phyloP scores from a whole-genome alignment of 1,140 invertebrate genomes.

The Thrips palmi region DNA sequence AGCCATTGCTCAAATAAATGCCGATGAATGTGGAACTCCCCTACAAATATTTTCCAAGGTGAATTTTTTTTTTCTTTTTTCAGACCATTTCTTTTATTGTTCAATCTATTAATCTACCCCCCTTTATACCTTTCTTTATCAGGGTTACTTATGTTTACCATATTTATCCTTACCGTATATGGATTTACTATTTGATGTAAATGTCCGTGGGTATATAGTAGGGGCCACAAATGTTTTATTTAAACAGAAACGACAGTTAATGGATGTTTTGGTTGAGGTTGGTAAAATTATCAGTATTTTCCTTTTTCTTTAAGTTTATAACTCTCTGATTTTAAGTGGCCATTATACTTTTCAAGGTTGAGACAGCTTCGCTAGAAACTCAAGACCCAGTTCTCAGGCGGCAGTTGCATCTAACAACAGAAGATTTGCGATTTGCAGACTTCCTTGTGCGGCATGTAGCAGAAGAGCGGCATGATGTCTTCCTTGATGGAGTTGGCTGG shows the following conservation, averaged over 20 bases:
- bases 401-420: constrained; percentile 73
- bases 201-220: constrained; percentile 79
- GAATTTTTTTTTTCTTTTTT: constrained; percentile 18
- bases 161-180: constrained; percentile 92
- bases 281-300: constrained; percentile 15
- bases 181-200: constrained; percentile 74
- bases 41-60: constrained; percentile 73
- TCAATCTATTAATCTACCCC: background rate
- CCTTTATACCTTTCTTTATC: constrained; percentile 14
- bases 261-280: constrained; percentile 85
- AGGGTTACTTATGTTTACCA: constrained; percentile 86
- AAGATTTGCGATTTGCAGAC: constrained; percentile 91
- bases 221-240: constrained; percentile 96
- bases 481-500: constrained; percentile 62
- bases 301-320: constrained; percentile 4
- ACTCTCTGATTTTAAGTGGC: constrained; percentile 8
- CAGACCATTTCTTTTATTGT: background rate
- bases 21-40: constrained; percentile 58
- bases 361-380: constrained; percentile 74
- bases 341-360: constrained; percentile 26
- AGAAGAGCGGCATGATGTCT: constrained; percentile 47
- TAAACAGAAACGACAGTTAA: constrained; percentile 81
- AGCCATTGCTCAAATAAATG: constrained; percentile 25
- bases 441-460: constrained; percentile 74
- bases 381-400: constrained; percentile 65